Evolutionary conservation across 2,113 vertebrate species (phyloP).

Genomic region (Plecturocebus donacophilus): DNA sequence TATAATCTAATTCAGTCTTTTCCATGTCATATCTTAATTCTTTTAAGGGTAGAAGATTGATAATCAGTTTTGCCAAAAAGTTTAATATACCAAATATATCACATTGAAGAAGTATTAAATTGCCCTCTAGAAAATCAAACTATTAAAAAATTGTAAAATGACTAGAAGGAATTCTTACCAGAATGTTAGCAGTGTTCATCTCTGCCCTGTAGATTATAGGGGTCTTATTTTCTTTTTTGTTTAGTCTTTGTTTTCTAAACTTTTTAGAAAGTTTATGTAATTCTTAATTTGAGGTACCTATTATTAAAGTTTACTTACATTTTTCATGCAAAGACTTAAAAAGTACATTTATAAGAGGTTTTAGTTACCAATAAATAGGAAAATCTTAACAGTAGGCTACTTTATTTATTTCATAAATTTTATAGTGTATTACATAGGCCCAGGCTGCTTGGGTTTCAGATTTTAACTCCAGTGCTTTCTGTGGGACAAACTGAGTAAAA

Average conservation of each 20-base stretch:
- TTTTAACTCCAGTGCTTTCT: not conserved
- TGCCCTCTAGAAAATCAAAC: not conserved
- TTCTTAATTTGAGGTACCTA: not conserved
- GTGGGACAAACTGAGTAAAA: not conserved
- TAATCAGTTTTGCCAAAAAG: constrained; percentile 4
- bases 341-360: not conserved
- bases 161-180: not conserved
- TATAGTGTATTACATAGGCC: not conserved
- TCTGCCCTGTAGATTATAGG: not conserved
- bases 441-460: not conserved
- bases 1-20: not conserved
- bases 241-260: not conserved
- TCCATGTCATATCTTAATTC: not conserved
- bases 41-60: not conserved
- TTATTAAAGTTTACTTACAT: not conserved
- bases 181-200: not conserved
- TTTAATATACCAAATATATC: not conserved
- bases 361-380: not conserved
- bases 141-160: not conserved
- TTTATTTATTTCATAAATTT: constrained; percentile 1
- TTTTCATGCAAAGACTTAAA: not conserved
- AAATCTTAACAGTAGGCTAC: not conserved
- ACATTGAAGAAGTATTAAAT: constrained; percentile 1
- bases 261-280: not conserved
- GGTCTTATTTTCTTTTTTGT: not conserved